phyloP scores from a whole-genome alignment of 2,888 invertebrate species.

The Cryptophagus acutangulus region DNA sequence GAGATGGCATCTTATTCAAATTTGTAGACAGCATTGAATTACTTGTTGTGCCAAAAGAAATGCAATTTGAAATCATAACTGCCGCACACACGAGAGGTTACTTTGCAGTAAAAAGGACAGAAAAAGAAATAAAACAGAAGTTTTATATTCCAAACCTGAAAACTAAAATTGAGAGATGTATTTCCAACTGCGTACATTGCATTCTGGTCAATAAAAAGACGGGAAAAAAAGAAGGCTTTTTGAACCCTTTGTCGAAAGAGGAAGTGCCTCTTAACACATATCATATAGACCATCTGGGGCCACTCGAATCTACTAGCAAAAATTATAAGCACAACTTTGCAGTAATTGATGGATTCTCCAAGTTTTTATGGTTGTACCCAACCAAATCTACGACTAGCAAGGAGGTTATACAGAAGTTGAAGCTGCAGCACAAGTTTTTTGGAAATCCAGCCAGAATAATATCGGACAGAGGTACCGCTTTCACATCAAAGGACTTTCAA shows the following conservation, averaged over 20 bases:
- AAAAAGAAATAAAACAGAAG: constrained; percentile 8
- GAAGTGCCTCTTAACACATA: constrained; percentile 29
- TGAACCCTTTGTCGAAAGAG: constrained; percentile 30
- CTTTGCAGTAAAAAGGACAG: constrained; percentile 21
- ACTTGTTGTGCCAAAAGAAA: not conserved
- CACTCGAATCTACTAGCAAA: constrained; percentile 31
- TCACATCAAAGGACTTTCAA: not conserved
- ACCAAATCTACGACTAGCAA: constrained; percentile 7
- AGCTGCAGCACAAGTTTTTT: constrained; percentile 1
- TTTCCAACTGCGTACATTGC: constrained; percentile 24
- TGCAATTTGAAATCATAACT: not conserved
- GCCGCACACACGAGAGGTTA: constrained; percentile 13
- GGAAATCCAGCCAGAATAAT: not conserved
- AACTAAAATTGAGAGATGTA: constrained; percentile 16
- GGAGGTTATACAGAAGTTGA: not conserved
- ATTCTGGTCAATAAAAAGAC: constrained; percentile 27
- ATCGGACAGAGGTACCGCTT: constrained; percentile 2
- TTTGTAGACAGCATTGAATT: not conserved
- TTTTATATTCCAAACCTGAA: constrained; percentile 15
- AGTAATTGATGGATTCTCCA: constrained; percentile 7
- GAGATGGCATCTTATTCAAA: not conserved
- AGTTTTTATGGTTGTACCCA: constrained; percentile 4
- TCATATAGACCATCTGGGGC: constrained; percentile 37
- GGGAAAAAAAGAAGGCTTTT: constrained; percentile 29
- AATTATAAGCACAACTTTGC: constrained; percentile 35